phyloP scores from a whole-genome alignment of 2,888 invertebrate species.

The Euproctis similis region DNA sequence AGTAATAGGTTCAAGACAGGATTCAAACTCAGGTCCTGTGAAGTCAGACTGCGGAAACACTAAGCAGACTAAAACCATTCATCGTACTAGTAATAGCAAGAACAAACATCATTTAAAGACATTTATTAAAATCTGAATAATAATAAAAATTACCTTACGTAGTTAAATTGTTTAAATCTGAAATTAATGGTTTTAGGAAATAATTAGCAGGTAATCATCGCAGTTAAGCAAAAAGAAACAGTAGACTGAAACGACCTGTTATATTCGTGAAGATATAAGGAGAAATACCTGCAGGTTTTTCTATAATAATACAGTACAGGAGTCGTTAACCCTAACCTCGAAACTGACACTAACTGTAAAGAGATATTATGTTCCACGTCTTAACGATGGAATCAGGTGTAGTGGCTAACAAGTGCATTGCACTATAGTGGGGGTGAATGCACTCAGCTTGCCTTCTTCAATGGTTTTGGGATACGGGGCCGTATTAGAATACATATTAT shows the following conservation, averaged over 20 bases:
- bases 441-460: constrained; percentile 34
- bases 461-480: constrained; percentile 26
- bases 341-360: constrained; percentile 19
- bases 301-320: constrained; percentile 4
- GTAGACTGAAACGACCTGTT: constrained; percentile 2
- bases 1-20: too few relatives aligned
- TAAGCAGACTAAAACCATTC: too few relatives aligned
- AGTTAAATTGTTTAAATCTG: too few relatives aligned
- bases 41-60: too few relatives aligned
- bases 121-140: too few relatives aligned
- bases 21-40: too few relatives aligned
- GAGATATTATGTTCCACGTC: constrained; percentile 32
- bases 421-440: constrained; percentile 42
- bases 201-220: too few relatives aligned
- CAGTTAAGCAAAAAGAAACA: not conserved
- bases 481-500: constrained; percentile 8
- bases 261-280: constrained; percentile 3
- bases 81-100: too few relatives aligned
- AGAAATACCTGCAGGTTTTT: constrained; percentile 2
- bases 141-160: too few relatives aligned
- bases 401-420: constrained; percentile 41
- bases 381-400: constrained; percentile 35
- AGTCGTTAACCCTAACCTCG: constrained; percentile 17
- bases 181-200: too few relatives aligned
- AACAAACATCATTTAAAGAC: too few relatives aligned